Evolutionary conservation across 2,113 vertebrate genomes (phyloP), one percentile per base, ranked within the genome.

Genomic region (Colaptes auratus): DNA sequence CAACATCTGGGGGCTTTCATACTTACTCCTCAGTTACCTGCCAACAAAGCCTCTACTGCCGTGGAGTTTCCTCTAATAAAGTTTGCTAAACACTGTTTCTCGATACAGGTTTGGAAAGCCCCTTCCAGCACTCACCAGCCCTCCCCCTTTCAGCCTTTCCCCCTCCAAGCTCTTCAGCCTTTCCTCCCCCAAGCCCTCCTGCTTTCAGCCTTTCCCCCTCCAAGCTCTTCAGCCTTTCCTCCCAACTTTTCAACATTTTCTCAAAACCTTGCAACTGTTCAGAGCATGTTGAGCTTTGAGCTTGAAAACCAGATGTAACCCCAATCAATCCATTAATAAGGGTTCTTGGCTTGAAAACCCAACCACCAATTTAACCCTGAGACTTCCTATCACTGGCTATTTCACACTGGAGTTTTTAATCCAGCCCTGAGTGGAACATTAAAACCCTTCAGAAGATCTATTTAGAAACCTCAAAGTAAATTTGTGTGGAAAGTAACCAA

Each of bases 21-120:
- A 98, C 97, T 98, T 98, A 98, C 97, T 97, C 88, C 96, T 96
- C 77, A 96, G 77, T 93, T 93, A 97, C 89, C 33, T 96, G 95
- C 44, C 89, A 90, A 72, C 48, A 91, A 91, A 90, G 86, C 89
- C 95, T 88, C 91, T 88, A 80, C 89, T 85, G 94, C 87, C 15
- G 56, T 44, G 73, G 92, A 48, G 94, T 50, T 19, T 46, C 31
- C 17, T 89, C 85, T 48, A 82, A 33, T 35, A 3, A 9, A 76
- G 60, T 73, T 59, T 86, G 91, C 82, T 91, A 88, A 74, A n/a
- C 2, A 23, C 80, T 9, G 53, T n/a, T 91, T 77, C 87, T 70
- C 50, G 86, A 79, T 3, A 61, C 35, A 82, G 35, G 21, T 12
- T 35, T 63, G 77, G 67, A 88, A 84, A 67, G 17, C 56, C 52